Evolutionary conservation across 2,113 vertebrate species (phyloP).

Genomic region (Myiagra hebetior): DNA sequence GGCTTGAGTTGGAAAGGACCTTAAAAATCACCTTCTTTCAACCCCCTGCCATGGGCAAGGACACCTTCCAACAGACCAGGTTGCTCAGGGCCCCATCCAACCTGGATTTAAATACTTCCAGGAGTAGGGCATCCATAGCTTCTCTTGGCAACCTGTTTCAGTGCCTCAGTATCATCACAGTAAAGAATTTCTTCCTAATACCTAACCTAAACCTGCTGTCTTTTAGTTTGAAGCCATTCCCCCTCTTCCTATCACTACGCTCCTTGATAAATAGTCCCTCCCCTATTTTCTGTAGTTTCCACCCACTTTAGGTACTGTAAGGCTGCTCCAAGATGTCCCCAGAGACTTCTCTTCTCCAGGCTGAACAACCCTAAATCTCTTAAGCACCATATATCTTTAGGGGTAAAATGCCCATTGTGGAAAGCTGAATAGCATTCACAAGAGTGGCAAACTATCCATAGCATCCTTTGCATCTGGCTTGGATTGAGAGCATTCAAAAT

Average conservation of each 20-base stretch:
- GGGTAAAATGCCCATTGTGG: background rate
- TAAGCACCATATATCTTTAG: background rate
- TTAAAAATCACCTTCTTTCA: background rate
- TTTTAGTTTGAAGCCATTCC: background rate
- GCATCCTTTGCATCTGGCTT: background rate
- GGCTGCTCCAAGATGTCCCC: background rate
- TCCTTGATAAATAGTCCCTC: background rate
- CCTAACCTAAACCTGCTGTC: background rate
- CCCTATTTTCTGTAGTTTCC: background rate
- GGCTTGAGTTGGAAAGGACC: background rate
- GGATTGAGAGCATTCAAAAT: background rate
- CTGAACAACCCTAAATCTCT: background rate
- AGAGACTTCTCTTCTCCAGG: background rate
- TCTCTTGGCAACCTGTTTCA: background rate
- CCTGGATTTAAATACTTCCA: background rate
- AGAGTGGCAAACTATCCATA: background rate
- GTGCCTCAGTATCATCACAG: background rate
- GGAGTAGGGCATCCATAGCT: background rate
- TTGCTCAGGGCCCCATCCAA: background rate
- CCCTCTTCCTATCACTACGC: background rate
- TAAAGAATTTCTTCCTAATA: background rate
- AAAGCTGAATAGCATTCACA: background rate
- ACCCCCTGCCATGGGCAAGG: background rate
- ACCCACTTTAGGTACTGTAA: background rate
- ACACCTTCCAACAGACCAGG: background rate